Conservation (phyloP, 2,888 invertebrate genomes). For the Deilephila elpenor region DNA sequence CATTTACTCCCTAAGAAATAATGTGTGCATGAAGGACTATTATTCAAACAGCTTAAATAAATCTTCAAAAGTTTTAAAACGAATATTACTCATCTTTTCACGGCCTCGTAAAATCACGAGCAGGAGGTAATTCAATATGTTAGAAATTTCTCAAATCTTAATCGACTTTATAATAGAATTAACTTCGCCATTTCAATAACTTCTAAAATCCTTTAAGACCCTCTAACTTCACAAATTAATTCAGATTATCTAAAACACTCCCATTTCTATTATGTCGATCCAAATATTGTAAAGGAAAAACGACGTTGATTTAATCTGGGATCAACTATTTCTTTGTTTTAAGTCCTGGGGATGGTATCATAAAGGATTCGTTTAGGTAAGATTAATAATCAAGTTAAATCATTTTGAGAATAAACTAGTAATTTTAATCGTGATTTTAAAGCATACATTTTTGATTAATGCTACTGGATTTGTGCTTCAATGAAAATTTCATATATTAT, state of each 20-base stretch:
- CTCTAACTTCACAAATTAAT: neutral
- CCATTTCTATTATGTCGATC: neutral
- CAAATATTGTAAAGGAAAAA: neutral
- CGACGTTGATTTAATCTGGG: neutral
- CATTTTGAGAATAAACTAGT: neutral
- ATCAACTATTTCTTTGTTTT: neutral
- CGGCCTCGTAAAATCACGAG: neutral
- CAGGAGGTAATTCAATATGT: slow-evolving; percentile 4
- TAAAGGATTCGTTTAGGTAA: neutral
- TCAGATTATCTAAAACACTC: slow-evolving; percentile 1
- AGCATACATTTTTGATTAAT: too few species aligned
- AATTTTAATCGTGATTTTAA: too few species aligned
- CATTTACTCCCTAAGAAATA: too few species aligned
- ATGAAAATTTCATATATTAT: too few species aligned
- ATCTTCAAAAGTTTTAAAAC: too few species aligned
- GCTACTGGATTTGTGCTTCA: too few species aligned
- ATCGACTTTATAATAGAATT: slow-evolving; percentile 35
- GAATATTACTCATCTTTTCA: too few species aligned
- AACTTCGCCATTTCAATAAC: slow-evolving; percentile 13
- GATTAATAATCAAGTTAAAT: neutral
- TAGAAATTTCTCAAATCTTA: neutral
- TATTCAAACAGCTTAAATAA: too few species aligned
- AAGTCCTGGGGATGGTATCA: neutral
- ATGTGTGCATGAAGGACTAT: too few species aligned
- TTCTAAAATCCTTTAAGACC: neutral